These are phyloP conservation scores for Labrus mixtus DNA, from an alignment of 2,113 vertebrate genomes.

Conservation along the genomic window DNA sequence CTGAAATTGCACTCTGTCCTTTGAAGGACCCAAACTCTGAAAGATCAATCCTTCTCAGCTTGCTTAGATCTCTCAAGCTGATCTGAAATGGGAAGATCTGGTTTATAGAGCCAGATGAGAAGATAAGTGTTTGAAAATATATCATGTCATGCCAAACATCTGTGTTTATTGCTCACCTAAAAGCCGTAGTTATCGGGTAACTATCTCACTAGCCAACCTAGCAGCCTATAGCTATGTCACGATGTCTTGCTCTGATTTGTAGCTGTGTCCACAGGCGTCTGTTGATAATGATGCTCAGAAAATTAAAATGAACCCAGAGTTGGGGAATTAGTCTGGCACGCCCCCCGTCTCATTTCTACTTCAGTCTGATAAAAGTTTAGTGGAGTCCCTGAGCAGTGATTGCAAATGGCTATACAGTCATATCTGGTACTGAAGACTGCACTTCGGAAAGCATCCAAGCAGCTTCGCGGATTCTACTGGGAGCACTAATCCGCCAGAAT, in stretches of 20 bases:
- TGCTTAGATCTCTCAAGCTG: no score
- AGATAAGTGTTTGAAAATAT: no score
- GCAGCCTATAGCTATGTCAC: not conserved
- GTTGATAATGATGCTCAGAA: not conserved
- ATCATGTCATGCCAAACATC: no score
- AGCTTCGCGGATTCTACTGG: conserved; percentile 25
- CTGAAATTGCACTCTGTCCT: no score
- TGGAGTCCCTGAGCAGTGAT: not conserved
- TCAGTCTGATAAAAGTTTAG: conserved; percentile 8
- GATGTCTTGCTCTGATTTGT: not conserved
- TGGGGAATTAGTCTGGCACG: not conserved
- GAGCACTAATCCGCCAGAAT: conserved; percentile 41
- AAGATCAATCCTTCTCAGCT: no score
- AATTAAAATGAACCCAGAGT: not conserved
- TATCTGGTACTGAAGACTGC: conserved; percentile 4
- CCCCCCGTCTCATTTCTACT: conserved; percentile 1
- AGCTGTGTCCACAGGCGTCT: not conserved
- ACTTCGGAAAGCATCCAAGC: conserved; percentile 20
- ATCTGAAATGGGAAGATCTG: no score
- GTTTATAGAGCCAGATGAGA: no score
- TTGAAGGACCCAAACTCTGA: no score
- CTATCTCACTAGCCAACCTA: not conserved
- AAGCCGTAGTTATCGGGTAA: no score
- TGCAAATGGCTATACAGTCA: conserved; percentile 4
- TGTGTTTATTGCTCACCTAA: no score